Conservation (phyloP, 2,888 invertebrate genomes). For the Tiphia femorata region DNA sequence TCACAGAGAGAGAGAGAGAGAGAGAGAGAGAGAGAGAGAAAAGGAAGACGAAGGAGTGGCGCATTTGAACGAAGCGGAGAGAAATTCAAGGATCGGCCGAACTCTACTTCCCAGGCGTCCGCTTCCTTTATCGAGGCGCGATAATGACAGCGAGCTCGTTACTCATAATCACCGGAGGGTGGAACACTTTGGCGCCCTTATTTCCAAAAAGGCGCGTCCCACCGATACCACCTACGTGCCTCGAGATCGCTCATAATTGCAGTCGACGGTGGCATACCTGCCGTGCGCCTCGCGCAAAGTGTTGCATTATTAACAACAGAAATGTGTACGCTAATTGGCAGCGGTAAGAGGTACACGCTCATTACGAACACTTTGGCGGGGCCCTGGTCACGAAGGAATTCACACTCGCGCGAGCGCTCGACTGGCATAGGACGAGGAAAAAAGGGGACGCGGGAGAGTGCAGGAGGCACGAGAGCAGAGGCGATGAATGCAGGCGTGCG, state of each 20-base stretch:
- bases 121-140: no score
- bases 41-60: background rate
- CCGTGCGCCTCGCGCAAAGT: conserved; percentile 22
- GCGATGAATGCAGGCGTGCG: background rate
- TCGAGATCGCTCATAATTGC: conserved; percentile 35
- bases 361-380: conserved; percentile 25
- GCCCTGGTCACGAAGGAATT: conserved; percentile 15
- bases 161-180: no score
- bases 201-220: no score
- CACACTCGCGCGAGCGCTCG: background rate
- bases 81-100: no score
- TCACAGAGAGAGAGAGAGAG: background rate
- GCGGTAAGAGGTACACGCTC: conserved; percentile 19
- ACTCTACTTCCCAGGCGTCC: no score
- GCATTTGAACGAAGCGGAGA: no score
- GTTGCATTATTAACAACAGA: conserved; percentile 38
- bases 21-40: background rate
- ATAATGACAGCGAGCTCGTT: no score
- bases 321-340: conserved; percentile 43
- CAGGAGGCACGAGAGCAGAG: background rate
- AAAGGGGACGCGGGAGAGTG: background rate
- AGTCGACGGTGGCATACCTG: conserved; percentile 5
- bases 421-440: background rate
- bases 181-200: no score
- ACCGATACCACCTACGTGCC: no score